Evolutionary conservation across 1,140 invertebrate genomes (phyloP).

Genomic region (Tetragnatha versicolor): DNA sequence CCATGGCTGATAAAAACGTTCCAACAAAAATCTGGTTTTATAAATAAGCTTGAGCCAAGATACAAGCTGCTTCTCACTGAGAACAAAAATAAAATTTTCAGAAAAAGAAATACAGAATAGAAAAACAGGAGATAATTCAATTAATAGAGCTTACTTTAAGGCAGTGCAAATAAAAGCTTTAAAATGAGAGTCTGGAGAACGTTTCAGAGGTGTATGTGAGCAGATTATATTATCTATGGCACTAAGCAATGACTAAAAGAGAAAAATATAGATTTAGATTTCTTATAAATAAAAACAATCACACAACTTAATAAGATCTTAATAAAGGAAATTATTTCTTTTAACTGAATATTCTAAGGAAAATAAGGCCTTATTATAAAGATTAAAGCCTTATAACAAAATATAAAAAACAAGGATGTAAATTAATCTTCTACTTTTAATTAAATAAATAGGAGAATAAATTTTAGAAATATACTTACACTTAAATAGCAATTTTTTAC

Average conservation of each 20-base stretch:
- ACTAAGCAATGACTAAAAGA: slow-evolving; percentile 79
- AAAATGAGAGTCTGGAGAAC: slow-evolving; percentile 95
- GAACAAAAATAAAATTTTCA: slow-evolving; percentile 60
- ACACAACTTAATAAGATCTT: no score
- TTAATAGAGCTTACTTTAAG: slow-evolving; percentile 77
- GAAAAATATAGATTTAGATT: background rate
- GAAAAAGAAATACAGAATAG: background rate
- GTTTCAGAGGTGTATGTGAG: slow-evolving; percentile 89
- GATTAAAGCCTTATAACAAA: no score
- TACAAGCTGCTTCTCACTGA: slow-evolving; percentile 85
- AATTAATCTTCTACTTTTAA: no score
- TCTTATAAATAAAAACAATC: no score
- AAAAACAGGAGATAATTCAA: background rate
- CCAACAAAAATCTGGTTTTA: slow-evolving; percentile 84
- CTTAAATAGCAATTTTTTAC: background rate
- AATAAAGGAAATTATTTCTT: no score
- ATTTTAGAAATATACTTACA: background rate
- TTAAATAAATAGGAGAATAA: no score
- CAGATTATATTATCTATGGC: slow-evolving; percentile 91
- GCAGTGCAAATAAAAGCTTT: slow-evolving; percentile 97
- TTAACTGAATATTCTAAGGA: no score
- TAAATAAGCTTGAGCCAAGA: slow-evolving; percentile 93
- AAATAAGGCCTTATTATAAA: no score
- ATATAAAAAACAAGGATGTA: no score
- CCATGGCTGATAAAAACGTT: slow-evolving; percentile 91